Base-by-base conservation (phyloP, 2,797 vertebrate species). In the Eulemur rubriventer region DNA sequence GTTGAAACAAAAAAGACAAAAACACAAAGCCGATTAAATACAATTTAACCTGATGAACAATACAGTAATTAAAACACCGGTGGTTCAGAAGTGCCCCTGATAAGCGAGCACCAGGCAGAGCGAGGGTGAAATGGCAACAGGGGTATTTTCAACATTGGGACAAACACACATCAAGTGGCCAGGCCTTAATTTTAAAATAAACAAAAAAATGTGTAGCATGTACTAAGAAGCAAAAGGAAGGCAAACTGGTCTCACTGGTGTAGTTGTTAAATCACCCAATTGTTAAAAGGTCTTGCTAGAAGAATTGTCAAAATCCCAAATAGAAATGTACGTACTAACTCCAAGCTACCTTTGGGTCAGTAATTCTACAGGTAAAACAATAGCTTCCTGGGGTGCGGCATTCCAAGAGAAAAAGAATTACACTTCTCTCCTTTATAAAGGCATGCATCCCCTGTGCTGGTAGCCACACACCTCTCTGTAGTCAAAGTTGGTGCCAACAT, bases 41-140 rank as follows among this genome's bases (percentile, higher is more conserved):
- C 96, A 96, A 98, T 97, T 98, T 98, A 98, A 98, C 97, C 97
- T 94, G 98, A 97, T 93, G 97, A 98, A 98, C 97, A 98, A 98
- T 89, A 86, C 72, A 85, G 93, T 20, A 0, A 97, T 97, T 98
- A 97, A 94, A 97, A 97, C 97, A 75, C 78, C 26, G 85, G 78
- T 0, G 88, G 95, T 93, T 97, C 92, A 88, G 94, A 96, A 97
- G 94, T 57, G 83, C 78, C 91, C 85, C 41, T 4, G 16, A 65
- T 10, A 82, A 81, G 81, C 75, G 88, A 57, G 85, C 0, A 24
- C 22, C 76, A 81, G 92, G 93, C 79, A 55, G 0, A 70, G 78
- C 7, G 52, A 50, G 11, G 84, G 50, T 79, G 41, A 95, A 73
- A 88, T 0, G 88, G 24, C 93, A 93, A 48, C 76, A 65, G 48